Evolutionary conservation across 2,888 invertebrate species (phyloP).

Genomic region (Agrilus biguttatus): DNA sequence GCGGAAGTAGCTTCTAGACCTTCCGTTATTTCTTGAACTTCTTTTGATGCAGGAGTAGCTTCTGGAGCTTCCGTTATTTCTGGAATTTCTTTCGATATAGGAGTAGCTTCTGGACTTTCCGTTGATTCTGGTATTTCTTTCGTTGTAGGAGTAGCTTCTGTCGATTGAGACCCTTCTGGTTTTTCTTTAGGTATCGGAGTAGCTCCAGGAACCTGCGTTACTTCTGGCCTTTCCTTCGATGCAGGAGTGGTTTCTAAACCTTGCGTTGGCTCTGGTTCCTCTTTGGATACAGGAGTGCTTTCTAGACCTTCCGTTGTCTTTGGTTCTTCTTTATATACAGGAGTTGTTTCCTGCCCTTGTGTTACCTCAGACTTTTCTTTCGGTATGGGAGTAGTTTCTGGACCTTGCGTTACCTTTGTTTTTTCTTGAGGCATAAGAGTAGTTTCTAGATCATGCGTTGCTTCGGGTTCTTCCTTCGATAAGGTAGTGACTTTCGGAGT

Average conservation of each 20-base stretch:
- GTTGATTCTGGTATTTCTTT: constrained; percentile 2
- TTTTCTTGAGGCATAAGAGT: not conserved
- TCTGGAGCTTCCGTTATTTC: not conserved
- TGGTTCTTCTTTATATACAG: not conserved
- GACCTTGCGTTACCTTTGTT: not conserved
- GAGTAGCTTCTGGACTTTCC: not conserved
- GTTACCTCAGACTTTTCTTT: constrained; percentile 1
- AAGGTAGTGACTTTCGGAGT: not conserved
- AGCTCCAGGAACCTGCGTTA: not conserved
- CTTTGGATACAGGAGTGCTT: constrained; percentile 2
- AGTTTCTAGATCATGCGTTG: not conserved
- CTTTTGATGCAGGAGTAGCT: not conserved
- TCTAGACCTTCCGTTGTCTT: not conserved
- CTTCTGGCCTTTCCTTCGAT: not conserved
- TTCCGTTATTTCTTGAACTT: not conserved
- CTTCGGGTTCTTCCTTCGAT: not conserved
- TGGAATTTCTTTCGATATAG: constrained; percentile 2
- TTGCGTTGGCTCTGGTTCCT: constrained; percentile 1
- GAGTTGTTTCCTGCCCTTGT: not conserved
- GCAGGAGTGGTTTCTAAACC: constrained; percentile 2
- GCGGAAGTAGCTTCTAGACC: constrained; percentile 4
- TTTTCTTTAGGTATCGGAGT: not conserved
- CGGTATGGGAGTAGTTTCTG: not conserved
- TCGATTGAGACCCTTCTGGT: not conserved
- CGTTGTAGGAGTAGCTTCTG: not conserved